phyloP scores from a whole-genome alignment of 2,888 invertebrate species.

The Temnothorax ravouxi region DNA sequence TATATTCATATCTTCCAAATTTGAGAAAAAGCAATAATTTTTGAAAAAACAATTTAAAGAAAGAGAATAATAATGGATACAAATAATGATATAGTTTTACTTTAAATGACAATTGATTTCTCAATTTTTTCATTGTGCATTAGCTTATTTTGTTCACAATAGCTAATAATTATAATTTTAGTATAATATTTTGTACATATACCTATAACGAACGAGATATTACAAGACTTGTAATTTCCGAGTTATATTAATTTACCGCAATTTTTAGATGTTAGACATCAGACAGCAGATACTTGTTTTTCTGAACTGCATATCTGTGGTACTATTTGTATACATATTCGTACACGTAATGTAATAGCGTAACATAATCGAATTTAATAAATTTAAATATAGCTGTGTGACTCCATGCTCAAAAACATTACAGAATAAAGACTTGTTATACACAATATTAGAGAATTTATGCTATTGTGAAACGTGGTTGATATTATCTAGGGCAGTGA shows the following conservation, averaged over 20 bases:
- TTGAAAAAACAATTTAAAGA: background rate
- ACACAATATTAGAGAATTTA: background rate
- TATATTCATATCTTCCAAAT: background rate
- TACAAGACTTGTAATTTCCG: background rate
- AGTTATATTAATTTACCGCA: background rate
- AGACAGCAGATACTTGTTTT: background rate
- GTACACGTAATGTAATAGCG: background rate
- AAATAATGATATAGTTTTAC: background rate
- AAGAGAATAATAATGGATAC: background rate
- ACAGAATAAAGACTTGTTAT: background rate
- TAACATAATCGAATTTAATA: background rate
- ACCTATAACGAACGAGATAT: background rate
- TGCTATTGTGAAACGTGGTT: background rate
- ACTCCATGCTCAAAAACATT: background rate
- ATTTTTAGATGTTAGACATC: background rate
- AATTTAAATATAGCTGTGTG: background rate
- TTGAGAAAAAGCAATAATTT: background rate
- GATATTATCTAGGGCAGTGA: background rate
- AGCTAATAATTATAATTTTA: background rate
- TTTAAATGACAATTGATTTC: constrained; percentile 4
- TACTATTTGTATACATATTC: background rate
- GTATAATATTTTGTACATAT: background rate
- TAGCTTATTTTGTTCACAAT: background rate
- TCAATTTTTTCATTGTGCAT: background rate
- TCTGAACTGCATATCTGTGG: background rate